phyloP scores from a whole-genome alignment of 2,888 invertebrate species.

The Tridacna gigas region DNA sequence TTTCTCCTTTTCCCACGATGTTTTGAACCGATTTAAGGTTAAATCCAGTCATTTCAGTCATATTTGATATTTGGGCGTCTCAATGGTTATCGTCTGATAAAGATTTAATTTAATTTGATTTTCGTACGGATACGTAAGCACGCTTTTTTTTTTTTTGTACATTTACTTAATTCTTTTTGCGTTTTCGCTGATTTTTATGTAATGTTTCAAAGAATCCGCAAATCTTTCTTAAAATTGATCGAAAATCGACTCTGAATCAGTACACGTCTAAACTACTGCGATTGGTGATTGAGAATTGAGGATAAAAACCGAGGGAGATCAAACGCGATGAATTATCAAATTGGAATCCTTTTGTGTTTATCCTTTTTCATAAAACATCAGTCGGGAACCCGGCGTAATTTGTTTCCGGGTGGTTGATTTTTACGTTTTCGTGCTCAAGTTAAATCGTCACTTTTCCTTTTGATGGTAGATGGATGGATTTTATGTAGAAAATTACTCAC shows the following conservation, averaged over 20 bases:
- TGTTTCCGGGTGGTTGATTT: conserved; percentile 47
- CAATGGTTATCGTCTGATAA: too few species aligned
- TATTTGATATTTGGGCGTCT: too few species aligned
- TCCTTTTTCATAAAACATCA: conserved; percentile 31
- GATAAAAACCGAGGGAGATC: conserved; percentile 37
- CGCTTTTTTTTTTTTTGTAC: too few species aligned
- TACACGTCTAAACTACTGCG: neutral
- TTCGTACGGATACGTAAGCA: too few species aligned
- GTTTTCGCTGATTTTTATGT: too few species aligned
- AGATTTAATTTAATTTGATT: too few species aligned
- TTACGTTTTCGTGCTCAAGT: conserved; percentile 49
- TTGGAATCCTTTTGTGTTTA: conserved; percentile 40
- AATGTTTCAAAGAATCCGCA: too few species aligned
- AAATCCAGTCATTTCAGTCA: too few species aligned
- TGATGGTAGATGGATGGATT: conserved; percentile 34
- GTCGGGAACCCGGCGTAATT: conserved; percentile 33
- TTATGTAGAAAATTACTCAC: conserved; percentile 41
- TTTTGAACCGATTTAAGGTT: too few species aligned
- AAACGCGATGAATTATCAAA: conserved; percentile 37
- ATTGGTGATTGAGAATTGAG: neutral
- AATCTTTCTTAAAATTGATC: too few species aligned
- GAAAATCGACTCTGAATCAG: neutral
- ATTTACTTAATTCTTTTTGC: too few species aligned
- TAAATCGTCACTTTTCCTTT: conserved; percentile 47
- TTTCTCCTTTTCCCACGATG: too few species aligned